Conservation (phyloP, 2,797 vertebrate genomes). For the Artibeus lituratus region DNA sequence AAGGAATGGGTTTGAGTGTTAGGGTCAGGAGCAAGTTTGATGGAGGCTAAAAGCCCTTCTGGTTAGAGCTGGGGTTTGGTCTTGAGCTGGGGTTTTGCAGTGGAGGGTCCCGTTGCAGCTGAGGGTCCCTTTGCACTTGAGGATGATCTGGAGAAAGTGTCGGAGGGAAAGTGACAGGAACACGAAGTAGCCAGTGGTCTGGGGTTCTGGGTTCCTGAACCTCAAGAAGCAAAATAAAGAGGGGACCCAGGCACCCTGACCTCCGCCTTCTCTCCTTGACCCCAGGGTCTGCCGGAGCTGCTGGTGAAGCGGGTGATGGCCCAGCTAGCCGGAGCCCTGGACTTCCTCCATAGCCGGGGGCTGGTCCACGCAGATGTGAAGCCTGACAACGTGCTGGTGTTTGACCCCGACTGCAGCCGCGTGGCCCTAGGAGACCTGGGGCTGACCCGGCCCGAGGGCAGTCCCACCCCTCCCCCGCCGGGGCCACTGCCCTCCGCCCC, state of each 20-base stretch:
- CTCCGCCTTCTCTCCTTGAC: too few species aligned
- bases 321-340: constrained; percentile 90
- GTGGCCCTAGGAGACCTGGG: constrained; percentile 95
- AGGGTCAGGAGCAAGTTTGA: neutral
- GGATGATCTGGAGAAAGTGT: neutral
- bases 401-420: constrained; percentile 86
- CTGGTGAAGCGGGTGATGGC: constrained; percentile 88
- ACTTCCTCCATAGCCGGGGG: constrained; percentile 91
- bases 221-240: neutral
- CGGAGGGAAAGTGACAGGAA: neutral
- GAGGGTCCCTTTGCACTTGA: rapidly evolving
- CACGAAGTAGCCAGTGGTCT: neutral
- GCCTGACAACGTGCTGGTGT: constrained; percentile 94
- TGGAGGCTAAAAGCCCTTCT: neutral
- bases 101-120: rapidly evolving
- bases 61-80: neutral
- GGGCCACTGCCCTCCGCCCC: constrained; percentile 87
- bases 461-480: constrained; percentile 48
- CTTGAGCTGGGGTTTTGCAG: too few species aligned
- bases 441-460: constrained; percentile 83
- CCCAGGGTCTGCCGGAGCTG: constrained; percentile 88
- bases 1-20: neutral
- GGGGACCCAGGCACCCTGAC: neutral
- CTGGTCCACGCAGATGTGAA: constrained; percentile 96
- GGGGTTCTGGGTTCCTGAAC: neutral